phyloP scores from a whole-genome alignment of 2,113 vertebrate species.

The Chaenocephalus aceratus region DNA sequence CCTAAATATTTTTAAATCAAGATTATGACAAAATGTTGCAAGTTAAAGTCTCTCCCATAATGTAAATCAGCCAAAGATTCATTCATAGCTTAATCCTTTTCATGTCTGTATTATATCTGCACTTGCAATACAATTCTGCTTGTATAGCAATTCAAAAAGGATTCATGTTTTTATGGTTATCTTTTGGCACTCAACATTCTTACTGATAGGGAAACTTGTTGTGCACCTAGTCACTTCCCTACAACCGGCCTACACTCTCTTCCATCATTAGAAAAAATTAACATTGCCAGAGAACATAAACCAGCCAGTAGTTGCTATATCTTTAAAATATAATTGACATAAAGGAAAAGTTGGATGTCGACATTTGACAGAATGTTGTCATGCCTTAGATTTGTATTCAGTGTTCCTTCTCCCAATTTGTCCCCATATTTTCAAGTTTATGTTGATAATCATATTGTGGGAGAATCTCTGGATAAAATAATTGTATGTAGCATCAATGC shows the following conservation, averaged over 20 bases:
- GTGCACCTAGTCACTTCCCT: background rate
- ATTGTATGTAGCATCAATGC: background rate
- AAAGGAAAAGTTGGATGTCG: no score
- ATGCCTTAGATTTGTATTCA: background rate
- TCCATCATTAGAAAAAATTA: background rate
- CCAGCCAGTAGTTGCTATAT: background rate
- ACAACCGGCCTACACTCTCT: background rate
- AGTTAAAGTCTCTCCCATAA: background rate
- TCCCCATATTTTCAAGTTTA: background rate
- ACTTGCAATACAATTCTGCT: background rate
- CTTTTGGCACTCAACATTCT: background rate
- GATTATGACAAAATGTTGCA: background rate
- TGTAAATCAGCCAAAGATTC: background rate
- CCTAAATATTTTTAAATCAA: background rate
- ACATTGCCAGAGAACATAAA: background rate
- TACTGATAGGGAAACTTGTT: background rate
- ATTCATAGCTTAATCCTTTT: no score
- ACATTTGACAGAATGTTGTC: no score
- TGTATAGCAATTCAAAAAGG: background rate
- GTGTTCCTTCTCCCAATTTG: background rate
- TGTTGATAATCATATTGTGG: conserved; percentile 17
- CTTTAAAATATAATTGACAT: background rate
- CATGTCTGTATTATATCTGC: no score
- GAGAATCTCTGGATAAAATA: background rate
- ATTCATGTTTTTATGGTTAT: background rate